phyloP scores from a whole-genome alignment of 2,113 vertebrate species.

The Paratilapia polleni region DNA sequence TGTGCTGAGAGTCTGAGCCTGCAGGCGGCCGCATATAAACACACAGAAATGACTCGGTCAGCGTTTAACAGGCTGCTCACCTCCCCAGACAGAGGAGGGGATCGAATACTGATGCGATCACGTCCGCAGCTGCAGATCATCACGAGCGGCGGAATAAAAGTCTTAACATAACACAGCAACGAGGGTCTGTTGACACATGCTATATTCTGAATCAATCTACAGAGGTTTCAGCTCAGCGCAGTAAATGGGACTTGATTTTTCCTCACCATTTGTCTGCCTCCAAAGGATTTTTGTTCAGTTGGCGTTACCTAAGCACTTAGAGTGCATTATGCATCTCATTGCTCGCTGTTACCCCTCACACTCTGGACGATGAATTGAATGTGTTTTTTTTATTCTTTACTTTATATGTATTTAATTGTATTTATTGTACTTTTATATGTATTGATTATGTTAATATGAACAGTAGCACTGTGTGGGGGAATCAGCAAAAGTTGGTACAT shows the following conservation, averaged over 20 bases:
- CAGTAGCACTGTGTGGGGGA: not conserved
- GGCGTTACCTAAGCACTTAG: slow-evolving; percentile 31
- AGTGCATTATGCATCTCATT: slow-evolving; percentile 25
- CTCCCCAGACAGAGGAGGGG: slow-evolving; percentile 23
- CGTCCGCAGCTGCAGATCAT: not conserved
- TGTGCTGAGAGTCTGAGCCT: not conserved
- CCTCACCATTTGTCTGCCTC: not conserved
- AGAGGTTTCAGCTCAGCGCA: not conserved
- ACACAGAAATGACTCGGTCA: not conserved
- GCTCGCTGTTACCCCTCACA: not conserved
- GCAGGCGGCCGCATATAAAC: not conserved
- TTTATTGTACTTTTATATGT: too few relatives aligned
- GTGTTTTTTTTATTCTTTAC: too few relatives aligned
- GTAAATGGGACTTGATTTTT: not conserved
- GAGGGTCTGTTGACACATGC: not conserved
- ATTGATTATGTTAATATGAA: not conserved
- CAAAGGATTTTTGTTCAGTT: slow-evolving; percentile 7
- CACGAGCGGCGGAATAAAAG: not conserved
- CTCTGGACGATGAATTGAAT: not conserved
- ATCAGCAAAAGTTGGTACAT: not conserved
- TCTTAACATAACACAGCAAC: not conserved
- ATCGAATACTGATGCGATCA: slow-evolving; percentile 31
- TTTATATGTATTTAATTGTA: too few relatives aligned
- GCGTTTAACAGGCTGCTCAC: slow-evolving; percentile 18
- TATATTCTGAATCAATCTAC: not conserved